These are phyloP conservation scores for Uropsilus gracilis DNA, from an alignment of 2,113 vertebrate genomes.

Conservation along the genomic window DNA sequence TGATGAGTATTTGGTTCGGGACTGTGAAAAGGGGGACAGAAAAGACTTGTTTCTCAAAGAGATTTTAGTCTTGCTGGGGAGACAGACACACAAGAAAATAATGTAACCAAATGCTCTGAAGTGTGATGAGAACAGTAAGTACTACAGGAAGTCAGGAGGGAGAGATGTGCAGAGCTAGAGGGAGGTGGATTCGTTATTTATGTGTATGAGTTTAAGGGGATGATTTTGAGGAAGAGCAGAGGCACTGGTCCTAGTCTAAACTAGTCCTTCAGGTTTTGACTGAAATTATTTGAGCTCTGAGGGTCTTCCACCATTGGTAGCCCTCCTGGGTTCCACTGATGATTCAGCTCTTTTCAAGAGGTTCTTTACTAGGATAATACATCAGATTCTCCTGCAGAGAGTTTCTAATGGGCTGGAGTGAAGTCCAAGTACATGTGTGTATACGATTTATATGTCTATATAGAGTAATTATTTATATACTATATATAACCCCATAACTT, in stretches of 20 bases:
- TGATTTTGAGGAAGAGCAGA: slow-evolving; percentile 16
- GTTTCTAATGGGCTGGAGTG: neutral
- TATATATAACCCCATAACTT: neutral
- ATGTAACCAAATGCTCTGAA: neutral
- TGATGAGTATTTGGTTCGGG: too few species aligned
- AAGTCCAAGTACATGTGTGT: neutral
- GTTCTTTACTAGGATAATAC: neutral
- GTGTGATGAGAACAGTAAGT: neutral
- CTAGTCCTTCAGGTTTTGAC: neutral
- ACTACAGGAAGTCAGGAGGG: neutral
- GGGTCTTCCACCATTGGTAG: neutral
- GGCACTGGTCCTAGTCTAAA: neutral
- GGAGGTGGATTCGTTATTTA: too few species aligned
- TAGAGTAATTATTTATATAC: neutral
- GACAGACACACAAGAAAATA: neutral
- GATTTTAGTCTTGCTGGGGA: neutral
- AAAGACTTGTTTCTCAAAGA: neutral
- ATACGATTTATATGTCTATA: neutral
- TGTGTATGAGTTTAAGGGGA: neutral
- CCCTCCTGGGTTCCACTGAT: neutral
- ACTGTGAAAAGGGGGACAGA: neutral
- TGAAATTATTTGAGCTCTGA: neutral
- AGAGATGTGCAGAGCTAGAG: neutral
- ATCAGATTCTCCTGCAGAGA: neutral
- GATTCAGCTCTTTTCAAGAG: neutral